phyloP scores from a whole-genome alignment of 2,888 invertebrate species.

The Papilio elwesi region DNA sequence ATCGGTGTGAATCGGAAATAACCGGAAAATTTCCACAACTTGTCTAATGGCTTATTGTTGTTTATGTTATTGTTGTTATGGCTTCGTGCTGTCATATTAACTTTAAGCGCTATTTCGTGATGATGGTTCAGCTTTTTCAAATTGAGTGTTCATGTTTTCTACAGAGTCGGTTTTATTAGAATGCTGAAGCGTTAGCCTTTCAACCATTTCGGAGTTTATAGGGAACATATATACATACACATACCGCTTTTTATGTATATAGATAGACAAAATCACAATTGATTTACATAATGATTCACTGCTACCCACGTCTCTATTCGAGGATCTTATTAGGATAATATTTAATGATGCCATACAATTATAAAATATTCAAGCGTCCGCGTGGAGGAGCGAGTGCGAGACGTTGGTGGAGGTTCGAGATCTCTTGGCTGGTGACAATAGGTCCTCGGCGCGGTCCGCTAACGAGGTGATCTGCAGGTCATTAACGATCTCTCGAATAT shows the following conservation, averaged over 20 bases:
- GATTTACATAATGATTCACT: too few relatives aligned
- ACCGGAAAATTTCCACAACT: slow-evolving; percentile 81
- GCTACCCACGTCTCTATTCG: too few relatives aligned
- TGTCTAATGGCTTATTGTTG: slow-evolving; percentile 83
- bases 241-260: too few relatives aligned
- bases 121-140: slow-evolving; percentile 45
- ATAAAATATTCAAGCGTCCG: slow-evolving; percentile 14
- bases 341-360: slow-evolving; percentile 7
- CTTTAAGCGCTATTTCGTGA: slow-evolving; percentile 65
- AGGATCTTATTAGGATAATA: too few relatives aligned
- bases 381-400: slow-evolving; percentile 7
- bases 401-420: slow-evolving; percentile 55
- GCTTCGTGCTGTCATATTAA: slow-evolving; percentile 63
- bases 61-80: slow-evolving; percentile 53
- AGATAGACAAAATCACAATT: too few relatives aligned
- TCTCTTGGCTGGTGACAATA: slow-evolving; percentile 61
- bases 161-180: neutral
- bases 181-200: neutral
- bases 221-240: too few relatives aligned
- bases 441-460: slow-evolving; percentile 55
- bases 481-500: slow-evolving; percentile 74
- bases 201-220: too few relatives aligned
- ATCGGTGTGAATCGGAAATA: slow-evolving; percentile 82
- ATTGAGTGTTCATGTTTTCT: slow-evolving; percentile 42
- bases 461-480: slow-evolving; percentile 70